Conservation (phyloP, 2,888 invertebrate genomes). For the Drosophila yooni region DNA sequence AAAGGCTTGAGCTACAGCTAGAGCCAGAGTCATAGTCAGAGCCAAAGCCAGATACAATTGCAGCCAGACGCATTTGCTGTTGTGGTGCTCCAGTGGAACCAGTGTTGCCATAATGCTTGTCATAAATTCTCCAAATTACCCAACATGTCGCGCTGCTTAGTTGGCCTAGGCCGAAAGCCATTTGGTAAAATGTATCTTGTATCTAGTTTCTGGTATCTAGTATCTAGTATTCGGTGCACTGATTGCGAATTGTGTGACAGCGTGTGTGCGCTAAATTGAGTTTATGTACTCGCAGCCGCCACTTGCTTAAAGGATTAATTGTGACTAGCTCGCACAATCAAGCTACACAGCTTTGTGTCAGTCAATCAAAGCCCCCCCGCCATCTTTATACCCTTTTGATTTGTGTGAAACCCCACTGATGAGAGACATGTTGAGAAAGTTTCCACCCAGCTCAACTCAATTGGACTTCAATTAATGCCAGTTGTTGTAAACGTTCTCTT, state of each 20-base stretch:
- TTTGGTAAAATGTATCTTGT: slow-evolving; percentile 27
- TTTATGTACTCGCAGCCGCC: slow-evolving; percentile 58
- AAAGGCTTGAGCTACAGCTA: slow-evolving; percentile 7
- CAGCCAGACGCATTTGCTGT: background rate
- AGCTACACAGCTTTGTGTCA: slow-evolving; percentile 41
- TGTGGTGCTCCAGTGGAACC: slow-evolving; percentile 43
- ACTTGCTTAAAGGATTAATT: slow-evolving; percentile 71
- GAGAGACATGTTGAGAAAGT: slow-evolving; percentile 46
- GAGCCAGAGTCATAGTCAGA: slow-evolving; percentile 10
- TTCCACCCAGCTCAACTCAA: slow-evolving; percentile 23
- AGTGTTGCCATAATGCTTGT: slow-evolving; percentile 79
- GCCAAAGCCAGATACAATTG: slow-evolving; percentile 15
- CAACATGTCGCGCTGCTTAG: slow-evolving; percentile 63
- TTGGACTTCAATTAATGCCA: slow-evolving; percentile 50
- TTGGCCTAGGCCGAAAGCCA: slow-evolving; percentile 41
- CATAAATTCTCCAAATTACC: slow-evolving; percentile 83
- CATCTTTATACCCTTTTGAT: slow-evolving; percentile 21
- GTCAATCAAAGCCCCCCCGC: slow-evolving; percentile 36
- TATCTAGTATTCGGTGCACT: slow-evolving; percentile 35
- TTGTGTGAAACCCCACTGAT: slow-evolving; percentile 3
- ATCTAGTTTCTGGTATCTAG: slow-evolving; percentile 18
- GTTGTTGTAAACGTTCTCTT: slow-evolving; percentile 17
- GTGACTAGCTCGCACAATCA: slow-evolving; percentile 47
- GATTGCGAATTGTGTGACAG: slow-evolving; percentile 82
- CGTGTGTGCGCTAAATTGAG: slow-evolving; percentile 66